Conservation (phyloP, 2,113 vertebrate genomes). For the Leptodactylus fuscus region DNA sequence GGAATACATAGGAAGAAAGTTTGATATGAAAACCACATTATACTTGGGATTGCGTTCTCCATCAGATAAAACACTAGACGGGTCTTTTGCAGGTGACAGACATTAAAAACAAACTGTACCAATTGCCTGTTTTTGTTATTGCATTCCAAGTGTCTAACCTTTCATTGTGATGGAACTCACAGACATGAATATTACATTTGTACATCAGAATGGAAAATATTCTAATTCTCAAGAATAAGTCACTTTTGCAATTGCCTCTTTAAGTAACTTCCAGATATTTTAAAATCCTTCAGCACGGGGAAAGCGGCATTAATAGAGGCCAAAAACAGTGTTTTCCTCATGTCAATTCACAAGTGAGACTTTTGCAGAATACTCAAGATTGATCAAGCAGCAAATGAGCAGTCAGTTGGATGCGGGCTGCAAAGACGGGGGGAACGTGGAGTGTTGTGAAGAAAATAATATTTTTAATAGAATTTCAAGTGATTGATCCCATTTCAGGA, state of each 20-base stretch:
- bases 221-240: slow-evolving; percentile 25
- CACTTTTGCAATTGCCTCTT: slow-evolving; percentile 16
- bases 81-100: background rate
- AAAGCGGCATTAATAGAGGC: background rate
- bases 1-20: background rate
- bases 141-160: slow-evolving; percentile 9
- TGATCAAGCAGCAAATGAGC: slow-evolving; percentile 40
- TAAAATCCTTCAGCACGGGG: slow-evolving; percentile 3
- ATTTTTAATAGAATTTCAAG: slow-evolving; percentile 47
- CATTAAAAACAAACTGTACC: background rate
- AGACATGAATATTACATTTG: slow-evolving; percentile 20
- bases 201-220: slow-evolving; percentile 34
- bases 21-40: background rate
- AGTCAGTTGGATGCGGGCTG: slow-evolving; percentile 18
- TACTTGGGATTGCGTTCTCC: background rate
- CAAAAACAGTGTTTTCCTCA: slow-evolving; percentile 38
- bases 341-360: slow-evolving; percentile 31
- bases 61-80: background rate
- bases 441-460: slow-evolving; percentile 39
- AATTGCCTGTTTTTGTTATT: slow-evolving; percentile 33
- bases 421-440: background rate
- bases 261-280: slow-evolving; percentile 28
- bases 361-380: slow-evolving; percentile 35
- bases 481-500: slow-evolving; percentile 21
- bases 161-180: slow-evolving; percentile 1